Percentiles rank a stretch among this genome's conserved stretches.
Evolutionary conservation across 2,888 invertebrate genomes (phyloP).

Genomic region (Agriopis aurantiaria): DNA sequence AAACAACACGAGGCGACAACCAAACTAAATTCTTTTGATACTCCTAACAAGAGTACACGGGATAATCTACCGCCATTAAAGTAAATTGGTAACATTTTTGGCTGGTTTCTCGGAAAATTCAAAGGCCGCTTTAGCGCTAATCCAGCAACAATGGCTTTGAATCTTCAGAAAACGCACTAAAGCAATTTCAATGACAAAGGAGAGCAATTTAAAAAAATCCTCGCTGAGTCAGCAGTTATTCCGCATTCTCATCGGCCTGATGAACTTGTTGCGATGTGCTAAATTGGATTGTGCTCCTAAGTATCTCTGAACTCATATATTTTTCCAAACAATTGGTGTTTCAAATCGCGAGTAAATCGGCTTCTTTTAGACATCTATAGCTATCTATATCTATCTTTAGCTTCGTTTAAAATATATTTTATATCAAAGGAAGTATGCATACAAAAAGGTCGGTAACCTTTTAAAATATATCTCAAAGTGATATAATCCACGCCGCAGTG

Average conservation of each 20-base stretch:
- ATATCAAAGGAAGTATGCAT: slow-evolving; percentile 4
- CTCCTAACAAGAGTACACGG: slow-evolving; percentile 9
- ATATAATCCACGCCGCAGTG: slow-evolving; percentile 29
- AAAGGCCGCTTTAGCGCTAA: slow-evolving; percentile 38
- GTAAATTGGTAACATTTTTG: slow-evolving; percentile 31
- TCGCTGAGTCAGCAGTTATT: slow-evolving; percentile 56
- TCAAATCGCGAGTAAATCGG: no score
- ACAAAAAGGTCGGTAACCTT: slow-evolving; percentile 31
- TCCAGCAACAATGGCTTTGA: slow-evolving; percentile 51
- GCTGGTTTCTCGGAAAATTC: slow-evolving; percentile 26
- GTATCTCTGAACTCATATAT: not conserved
- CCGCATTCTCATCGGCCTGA: slow-evolving; percentile 59
- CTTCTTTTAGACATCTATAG: no score
- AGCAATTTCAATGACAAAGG: slow-evolving; percentile 67
- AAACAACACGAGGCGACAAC: slow-evolving; percentile 10
- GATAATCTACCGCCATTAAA: slow-evolving; percentile 31
- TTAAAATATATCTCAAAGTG: slow-evolving; percentile 48
- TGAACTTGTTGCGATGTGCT: slow-evolving; percentile 54
- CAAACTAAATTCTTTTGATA: slow-evolving; percentile 11
- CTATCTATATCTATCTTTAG: no score
- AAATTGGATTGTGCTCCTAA: slow-evolving; percentile 18
- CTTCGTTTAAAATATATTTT: not conserved
- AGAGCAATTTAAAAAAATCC: slow-evolving; percentile 64
- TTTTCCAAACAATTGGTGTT: no score
- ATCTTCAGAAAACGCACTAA: slow-evolving; percentile 50